Percentiles rank a stretch among this genome's conserved stretches.
These are phyloP conservation scores for Myiotriccus ornatus DNA, from an alignment of 2,797 vertebrate genomes.

Conservation along the genomic window DNA sequence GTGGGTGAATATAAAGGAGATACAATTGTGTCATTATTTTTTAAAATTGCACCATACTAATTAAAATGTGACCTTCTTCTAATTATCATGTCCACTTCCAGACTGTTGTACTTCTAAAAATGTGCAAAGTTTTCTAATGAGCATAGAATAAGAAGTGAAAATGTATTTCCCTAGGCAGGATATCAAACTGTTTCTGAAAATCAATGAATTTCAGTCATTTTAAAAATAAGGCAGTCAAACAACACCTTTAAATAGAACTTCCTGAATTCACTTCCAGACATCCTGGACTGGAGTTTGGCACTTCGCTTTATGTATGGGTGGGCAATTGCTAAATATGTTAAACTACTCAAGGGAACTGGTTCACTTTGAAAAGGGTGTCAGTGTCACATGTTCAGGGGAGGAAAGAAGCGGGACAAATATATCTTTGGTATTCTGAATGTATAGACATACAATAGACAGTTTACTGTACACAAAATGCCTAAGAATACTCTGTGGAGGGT, in stretches of 20 bases:
- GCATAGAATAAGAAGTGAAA: conserved; percentile 46
- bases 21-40: conserved; percentile 68
- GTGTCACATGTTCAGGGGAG: not conserved
- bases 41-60: conserved; percentile 70
- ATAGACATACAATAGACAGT: not conserved
- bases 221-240: conserved; percentile 49
- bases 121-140: conserved; percentile 70
- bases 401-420: not conserved
- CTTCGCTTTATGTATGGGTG: not conserved
- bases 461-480: not conserved
- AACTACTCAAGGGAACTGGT: not conserved
- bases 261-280: conserved; percentile 21
- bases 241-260: conserved; percentile 40
- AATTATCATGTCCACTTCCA: conserved; percentile 73
- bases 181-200: conserved; percentile 56
- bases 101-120: conserved; percentile 55
- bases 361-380: not conserved
- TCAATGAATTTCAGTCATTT: conserved; percentile 21
- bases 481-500: not conserved
- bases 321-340: not conserved
- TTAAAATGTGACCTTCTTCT: conserved; percentile 76
- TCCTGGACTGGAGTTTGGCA: not conserved
- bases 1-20: conserved; percentile 51
- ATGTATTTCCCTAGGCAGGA: conserved; percentile 61
- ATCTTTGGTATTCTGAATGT: not conserved